Base-by-base conservation (phyloP, 1,140 invertebrate species). In the Psix sp. region DNA sequence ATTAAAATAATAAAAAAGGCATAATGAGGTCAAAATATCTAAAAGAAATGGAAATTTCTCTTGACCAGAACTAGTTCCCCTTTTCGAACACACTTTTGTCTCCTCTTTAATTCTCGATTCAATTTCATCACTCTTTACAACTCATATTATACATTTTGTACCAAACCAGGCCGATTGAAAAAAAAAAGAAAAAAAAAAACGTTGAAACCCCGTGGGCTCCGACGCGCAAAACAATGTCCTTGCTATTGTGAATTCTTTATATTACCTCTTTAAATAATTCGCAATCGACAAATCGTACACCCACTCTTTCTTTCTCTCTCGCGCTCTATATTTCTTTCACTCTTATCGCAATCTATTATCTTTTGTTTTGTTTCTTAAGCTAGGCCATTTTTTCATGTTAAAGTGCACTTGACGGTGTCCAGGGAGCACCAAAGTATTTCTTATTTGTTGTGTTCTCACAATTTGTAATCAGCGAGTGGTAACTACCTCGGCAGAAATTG, bases 321-420 rank as follows among this genome's bases (percentile, higher is more conserved):
- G 15, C 52, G 21, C 29, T 17, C 46, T n/a, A n/a, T n/a, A 81
- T 76, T 77, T 79, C 77, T 77, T 75, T 76, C 24, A 74, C 63
- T 75, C 76, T 60, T 43, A 35, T 71, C 67, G 57, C 73, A 74
- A 74, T 60, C 74, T 77, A 77, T 76, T 81, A 29, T 59, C 26
- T 62, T 43, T 26, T 52, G 29, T 45, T 20, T 16, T 43, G 10
- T 49, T 13, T 77, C 77, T 81, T 82, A 84, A 76, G 76, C 84
- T 85, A 84, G 82, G 83, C 82, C 82, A 84, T 85, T 84, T 84
- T 78, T 83, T 82, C 74, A 77, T 82, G 38, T 49, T 81, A 85
- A 86, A 86, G 84, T 86, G 83, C 84, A 86, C 84, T 86, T 86
- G 79, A 80, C 84, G 84, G 84, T 84, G 84, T 86, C 80, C 81